These are phyloP conservation scores for Falco naumanni DNA, from an alignment of 2,797 vertebrate species.

Conservation along the genomic window DNA sequence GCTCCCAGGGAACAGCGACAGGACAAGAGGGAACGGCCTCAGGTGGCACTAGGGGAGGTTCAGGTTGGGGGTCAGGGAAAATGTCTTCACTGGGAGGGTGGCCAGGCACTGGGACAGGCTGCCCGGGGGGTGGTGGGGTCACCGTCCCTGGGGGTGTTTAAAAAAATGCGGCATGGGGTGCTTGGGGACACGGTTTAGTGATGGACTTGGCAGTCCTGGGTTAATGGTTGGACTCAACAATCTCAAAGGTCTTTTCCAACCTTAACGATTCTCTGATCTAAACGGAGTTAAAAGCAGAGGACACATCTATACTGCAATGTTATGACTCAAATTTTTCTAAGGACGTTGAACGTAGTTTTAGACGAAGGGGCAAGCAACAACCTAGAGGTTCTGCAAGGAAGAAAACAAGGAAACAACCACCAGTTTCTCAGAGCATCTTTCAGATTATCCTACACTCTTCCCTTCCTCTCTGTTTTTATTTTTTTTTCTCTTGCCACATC, in stretches of 20 bases:
- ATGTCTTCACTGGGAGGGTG: neutral
- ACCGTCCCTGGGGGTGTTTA: neutral
- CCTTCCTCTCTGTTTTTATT: neutral
- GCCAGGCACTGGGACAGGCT: neutral
- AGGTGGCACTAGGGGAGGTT: no score
- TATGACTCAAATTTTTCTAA: neutral
- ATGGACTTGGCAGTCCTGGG: neutral
- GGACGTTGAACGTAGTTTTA: neutral
- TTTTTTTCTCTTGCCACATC: neutral
- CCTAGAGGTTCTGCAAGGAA: neutral
- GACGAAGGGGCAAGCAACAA: neutral
- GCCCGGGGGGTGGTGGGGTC: neutral
- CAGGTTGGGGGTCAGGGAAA: neutral
- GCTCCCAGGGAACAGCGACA: no score
- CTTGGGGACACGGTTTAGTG: neutral
- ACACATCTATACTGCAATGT: neutral
- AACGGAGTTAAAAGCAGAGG: neutral
- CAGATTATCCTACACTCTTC: neutral
- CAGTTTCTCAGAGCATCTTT: neutral
- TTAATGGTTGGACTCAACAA: fast-evolving
- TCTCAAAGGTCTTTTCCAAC: neutral
- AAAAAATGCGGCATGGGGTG: neutral
- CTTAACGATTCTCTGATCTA: neutral
- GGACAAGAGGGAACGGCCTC: no score
- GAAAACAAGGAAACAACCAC: neutral